Evolutionary conservation across 2,888 invertebrate genomes (phyloP).

Genomic region (Candidula unifasciata): DNA sequence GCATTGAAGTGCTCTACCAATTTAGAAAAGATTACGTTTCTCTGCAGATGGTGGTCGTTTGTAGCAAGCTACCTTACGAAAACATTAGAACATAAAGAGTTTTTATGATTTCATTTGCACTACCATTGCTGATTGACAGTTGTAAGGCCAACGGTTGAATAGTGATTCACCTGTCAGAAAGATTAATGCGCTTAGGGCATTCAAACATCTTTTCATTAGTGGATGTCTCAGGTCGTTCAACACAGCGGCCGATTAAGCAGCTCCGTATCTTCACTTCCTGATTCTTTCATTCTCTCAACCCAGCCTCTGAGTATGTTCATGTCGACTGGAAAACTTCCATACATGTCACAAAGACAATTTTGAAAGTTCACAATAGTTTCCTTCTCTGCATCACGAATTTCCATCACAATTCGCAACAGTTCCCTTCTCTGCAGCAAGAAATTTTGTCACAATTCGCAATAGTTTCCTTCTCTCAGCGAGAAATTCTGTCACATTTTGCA

Average conservation of each 20-base stretch:
- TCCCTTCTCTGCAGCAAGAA: neutral
- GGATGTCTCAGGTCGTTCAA: neutral
- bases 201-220: neutral
- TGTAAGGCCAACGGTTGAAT: too few species aligned
- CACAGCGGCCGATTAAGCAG: neutral
- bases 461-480: neutral
- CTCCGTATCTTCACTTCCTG: neutral
- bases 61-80: too few species aligned
- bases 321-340: neutral
- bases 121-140: too few species aligned
- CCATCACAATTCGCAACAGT: conserved; percentile 11
- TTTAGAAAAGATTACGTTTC: neutral
- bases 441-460: conserved; percentile 4
- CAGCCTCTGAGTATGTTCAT: neutral
- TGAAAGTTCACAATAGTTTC: conserved; percentile 6
- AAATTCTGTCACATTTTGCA: conserved; percentile 12
- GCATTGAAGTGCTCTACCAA: neutral
- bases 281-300: conserved; percentile 13
- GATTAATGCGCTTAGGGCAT: too few species aligned
- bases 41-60: neutral
- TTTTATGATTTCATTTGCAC: too few species aligned
- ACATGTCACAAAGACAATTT: neutral
- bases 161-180: too few species aligned
- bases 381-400: neutral
- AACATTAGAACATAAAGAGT: neutral